These are phyloP conservation scores for Atta cephalotes DNA, from an alignment of 1,140 invertebrate species.

Conservation along the genomic window DNA sequence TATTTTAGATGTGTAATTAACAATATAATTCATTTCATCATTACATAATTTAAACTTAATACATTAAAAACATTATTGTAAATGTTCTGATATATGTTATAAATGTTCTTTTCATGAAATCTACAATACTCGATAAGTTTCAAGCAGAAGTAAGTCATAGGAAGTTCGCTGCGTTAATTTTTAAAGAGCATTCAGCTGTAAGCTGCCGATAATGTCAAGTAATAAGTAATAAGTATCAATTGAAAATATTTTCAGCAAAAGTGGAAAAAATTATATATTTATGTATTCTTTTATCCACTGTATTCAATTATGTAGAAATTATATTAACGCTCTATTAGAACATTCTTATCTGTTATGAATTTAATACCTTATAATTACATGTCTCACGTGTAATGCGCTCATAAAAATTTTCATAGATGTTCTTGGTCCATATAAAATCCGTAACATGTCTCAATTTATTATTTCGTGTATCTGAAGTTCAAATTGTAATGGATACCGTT, in stretches of 20 bases:
- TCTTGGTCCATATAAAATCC: background rate
- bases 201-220: slow-evolving; percentile 19
- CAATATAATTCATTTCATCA: background rate
- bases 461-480: slow-evolving; percentile 1
- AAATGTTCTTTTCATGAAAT: background rate
- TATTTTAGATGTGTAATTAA: background rate
- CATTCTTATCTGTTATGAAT: background rate
- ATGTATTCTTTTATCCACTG: background rate
- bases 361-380: slow-evolving; percentile 20
- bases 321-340: background rate
- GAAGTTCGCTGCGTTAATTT: slow-evolving; percentile 24
- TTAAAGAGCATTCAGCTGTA: slow-evolving; percentile 27
- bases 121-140: slow-evolving; percentile 52
- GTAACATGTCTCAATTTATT: background rate
- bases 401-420: slow-evolving; percentile 23
- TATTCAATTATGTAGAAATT: slow-evolving; percentile 8
- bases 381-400: background rate
- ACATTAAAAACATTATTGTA: slow-evolving; percentile 1
- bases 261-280: background rate
- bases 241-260: slow-evolving; percentile 25
- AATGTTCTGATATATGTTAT: background rate
- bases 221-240: background rate
- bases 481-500: slow-evolving; percentile 3
- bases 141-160: slow-evolving; percentile 22
- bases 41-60: background rate